A percentile compares a stretch with the other conserved stretches of the same genome.
Evolutionary conservation across 2,797 vertebrate genomes (phyloP).

Genomic region (Notoglanidium macrostoma): DNA sequence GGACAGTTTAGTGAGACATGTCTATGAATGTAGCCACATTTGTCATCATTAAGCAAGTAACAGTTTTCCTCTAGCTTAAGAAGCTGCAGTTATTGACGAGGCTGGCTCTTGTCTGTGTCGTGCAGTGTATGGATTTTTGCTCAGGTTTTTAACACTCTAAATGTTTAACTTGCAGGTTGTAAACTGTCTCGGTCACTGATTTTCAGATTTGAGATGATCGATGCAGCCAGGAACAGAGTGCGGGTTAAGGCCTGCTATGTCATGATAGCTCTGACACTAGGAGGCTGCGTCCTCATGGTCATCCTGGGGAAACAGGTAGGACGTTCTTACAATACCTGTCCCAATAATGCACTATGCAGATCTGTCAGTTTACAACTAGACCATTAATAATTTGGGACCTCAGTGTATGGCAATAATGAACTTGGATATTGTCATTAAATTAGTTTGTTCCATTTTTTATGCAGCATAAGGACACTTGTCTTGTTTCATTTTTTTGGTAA

Average conservation of each 20-base stretch:
- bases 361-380: neutral
- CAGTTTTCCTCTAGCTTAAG: neutral
- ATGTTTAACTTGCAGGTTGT: neutral
- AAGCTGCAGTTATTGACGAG: neutral
- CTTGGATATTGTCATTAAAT: neutral
- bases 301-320: slow-evolving; percentile 84
- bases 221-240: slow-evolving; percentile 82
- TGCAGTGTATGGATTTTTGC: neutral
- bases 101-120: neutral
- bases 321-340: neutral
- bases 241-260: slow-evolving; percentile 83
- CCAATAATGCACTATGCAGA: neutral
- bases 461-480: neutral
- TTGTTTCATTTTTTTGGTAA: neutral
- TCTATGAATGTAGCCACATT: neutral
- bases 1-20: neutral
- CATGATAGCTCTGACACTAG: slow-evolving; percentile 83
- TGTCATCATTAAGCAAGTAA: neutral
- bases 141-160: neutral
- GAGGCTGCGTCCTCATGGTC: slow-evolving; percentile 78
- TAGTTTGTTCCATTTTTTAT: neutral
- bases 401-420: neutral
- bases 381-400: neutral
- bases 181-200: neutral
- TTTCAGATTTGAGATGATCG: slow-evolving; percentile 82